Conservation (phyloP, 2,797 vertebrate species). For the Cygnus olor region DNA sequence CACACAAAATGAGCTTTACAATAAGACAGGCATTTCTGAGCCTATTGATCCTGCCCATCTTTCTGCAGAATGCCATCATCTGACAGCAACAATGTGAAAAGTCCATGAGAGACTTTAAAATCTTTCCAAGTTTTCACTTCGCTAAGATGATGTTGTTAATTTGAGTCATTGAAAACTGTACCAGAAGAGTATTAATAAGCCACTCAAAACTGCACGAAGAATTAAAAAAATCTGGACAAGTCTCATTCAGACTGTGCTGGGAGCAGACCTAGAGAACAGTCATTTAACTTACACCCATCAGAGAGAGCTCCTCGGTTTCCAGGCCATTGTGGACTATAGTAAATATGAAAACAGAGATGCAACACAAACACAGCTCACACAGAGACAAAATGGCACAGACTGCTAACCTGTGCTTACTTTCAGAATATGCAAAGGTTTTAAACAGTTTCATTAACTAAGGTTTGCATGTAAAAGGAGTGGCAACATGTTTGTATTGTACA, state of each 20-base stretch:
- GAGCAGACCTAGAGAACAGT: not conserved
- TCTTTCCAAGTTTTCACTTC: not conserved
- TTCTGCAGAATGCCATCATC: not conserved
- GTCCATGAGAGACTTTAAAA: not conserved
- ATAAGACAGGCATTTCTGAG: not conserved
- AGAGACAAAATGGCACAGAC: not conserved
- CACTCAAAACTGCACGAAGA: not conserved
- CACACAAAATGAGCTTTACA: not conserved
- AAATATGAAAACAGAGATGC: not conserved
- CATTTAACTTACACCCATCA: not conserved
- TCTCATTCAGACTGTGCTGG: accelerated
- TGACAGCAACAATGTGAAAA: not conserved
- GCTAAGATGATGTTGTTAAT: not conserved
- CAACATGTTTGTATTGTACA: not conserved
- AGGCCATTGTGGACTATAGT: not conserved
- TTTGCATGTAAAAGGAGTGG: not conserved
- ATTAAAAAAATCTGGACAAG: not conserved
- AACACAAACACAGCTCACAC: accelerated
- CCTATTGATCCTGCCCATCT: not conserved
- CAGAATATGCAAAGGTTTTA: not conserved
- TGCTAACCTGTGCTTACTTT: not conserved
- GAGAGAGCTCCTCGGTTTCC: not conserved
- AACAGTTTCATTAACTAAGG: not conserved
- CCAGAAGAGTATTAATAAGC: not conserved
- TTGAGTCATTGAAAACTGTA: not conserved